A percentile compares a stretch with the other conserved stretches of the same genome.
Conservation (phyloP, 2,888 invertebrate species). For the Achlya flavicornis region DNA sequence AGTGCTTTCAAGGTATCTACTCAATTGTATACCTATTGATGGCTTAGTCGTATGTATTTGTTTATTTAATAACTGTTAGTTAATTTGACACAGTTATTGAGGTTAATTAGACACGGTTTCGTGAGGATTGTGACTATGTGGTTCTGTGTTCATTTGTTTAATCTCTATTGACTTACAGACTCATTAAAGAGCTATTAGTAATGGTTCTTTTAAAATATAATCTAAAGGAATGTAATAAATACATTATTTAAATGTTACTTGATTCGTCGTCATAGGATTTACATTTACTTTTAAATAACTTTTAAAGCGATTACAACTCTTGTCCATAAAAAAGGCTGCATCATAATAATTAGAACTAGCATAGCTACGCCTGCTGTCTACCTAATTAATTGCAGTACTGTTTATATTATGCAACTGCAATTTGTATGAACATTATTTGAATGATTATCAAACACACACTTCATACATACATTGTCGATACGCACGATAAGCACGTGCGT, state of each 20-base stretch:
- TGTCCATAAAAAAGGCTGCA: too few species aligned
- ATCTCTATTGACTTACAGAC: conserved; percentile 1
- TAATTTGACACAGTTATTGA: neutral
- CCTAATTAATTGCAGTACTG: neutral
- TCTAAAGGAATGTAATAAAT: too few species aligned
- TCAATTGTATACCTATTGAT: neutral
- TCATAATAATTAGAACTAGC: neutral
- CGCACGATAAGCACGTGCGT: conserved; percentile 2
- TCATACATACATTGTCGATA: conserved; percentile 1
- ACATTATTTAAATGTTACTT: too few species aligned
- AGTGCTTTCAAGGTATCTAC: neutral
- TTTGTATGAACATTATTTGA: neutral
- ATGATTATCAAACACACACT: neutral
- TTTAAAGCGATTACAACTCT: too few species aligned
- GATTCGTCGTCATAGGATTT: neutral
- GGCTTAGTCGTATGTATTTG: neutral
- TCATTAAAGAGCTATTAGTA: neutral
- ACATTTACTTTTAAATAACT: too few species aligned
- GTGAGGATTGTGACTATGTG: conserved; percentile 2
- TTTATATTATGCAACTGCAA: neutral
- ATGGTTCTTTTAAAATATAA: neutral
- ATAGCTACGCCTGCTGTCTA: neutral
- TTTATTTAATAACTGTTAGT: conserved; percentile 5
- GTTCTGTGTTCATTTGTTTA: neutral
- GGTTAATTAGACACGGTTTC: conserved; percentile 4